Evolutionary conservation across 2,113 vertebrate species (phyloP).

Genomic region (Megalops atlanticus): DNA sequence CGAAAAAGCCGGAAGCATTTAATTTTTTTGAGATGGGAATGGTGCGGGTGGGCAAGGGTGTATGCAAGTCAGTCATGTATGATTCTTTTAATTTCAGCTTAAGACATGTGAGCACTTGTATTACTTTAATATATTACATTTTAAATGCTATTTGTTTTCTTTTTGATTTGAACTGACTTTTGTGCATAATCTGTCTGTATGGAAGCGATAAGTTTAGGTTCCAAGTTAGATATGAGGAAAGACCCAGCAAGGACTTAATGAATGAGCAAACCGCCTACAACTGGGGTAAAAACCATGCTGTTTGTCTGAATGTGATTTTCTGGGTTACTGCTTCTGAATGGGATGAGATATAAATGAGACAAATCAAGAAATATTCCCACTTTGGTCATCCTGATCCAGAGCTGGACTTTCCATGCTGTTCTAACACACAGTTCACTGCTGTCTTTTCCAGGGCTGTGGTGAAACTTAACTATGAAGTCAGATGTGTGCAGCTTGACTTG

Average conservation of each 20-base stretch:
- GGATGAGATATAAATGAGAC: not conserved
- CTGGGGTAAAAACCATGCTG: constrained; percentile 2
- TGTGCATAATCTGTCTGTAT: constrained; percentile 27
- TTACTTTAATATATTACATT: constrained; percentile 51
- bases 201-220: constrained; percentile 17
- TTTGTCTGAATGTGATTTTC: not conserved
- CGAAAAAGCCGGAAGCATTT: constrained; percentile 66
- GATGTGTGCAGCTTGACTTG: no score
- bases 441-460: no score
- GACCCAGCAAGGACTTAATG: constrained; percentile 4
- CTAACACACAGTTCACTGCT: no score
- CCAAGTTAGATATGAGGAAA: not conserved
- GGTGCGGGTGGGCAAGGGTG: constrained; percentile 52
- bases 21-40: constrained; percentile 54
- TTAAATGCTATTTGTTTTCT: constrained; percentile 55
- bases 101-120: constrained; percentile 50
- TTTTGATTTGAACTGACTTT: constrained; percentile 12
- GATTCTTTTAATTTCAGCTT: constrained; percentile 46
- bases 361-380: not conserved
- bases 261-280: constrained; percentile 17
- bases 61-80: constrained; percentile 69
- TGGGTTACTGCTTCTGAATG: constrained; percentile 19
- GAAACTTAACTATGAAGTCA: no score
- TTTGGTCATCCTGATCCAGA: not conserved
- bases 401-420: no score